A percentile compares a stretch with the other conserved stretches of the same genome.
Conservation (phyloP, 2,113 vertebrate species). For the Hipposideros armiger region DNA sequence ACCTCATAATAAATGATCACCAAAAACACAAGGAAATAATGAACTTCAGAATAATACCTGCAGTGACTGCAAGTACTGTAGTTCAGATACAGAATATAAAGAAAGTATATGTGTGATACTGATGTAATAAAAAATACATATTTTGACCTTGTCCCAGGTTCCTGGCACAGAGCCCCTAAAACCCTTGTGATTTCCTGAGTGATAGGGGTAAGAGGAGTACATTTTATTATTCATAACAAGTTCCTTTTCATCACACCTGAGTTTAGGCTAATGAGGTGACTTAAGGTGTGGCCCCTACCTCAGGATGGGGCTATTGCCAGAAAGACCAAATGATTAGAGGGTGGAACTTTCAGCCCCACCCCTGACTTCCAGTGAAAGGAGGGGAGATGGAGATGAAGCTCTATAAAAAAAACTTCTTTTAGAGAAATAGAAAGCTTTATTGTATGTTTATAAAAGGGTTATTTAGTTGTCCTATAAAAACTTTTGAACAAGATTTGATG, state of each 20-base stretch:
- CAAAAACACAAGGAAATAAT: constrained; percentile 6
- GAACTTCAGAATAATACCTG: constrained; percentile 19
- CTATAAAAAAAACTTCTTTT: background rate
- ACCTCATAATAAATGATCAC: constrained; percentile 12
- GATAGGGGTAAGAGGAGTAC: background rate
- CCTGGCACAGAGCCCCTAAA: background rate
- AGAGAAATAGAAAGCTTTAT: too few relatives aligned
- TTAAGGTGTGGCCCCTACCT: background rate
- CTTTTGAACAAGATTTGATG: constrained; percentile 24
- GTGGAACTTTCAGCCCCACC: background rate
- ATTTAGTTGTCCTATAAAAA: too few relatives aligned
- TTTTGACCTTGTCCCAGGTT: background rate
- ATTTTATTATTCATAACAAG: constrained; percentile 3
- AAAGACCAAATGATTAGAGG: background rate
- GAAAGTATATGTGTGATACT: background rate
- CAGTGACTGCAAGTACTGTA: background rate
- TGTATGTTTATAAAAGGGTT: too few relatives aligned
- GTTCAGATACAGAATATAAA: constrained; percentile 1
- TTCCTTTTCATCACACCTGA: background rate
- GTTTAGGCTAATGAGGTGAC: constrained; percentile 1
- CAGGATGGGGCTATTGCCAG: background rate
- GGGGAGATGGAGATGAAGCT: background rate
- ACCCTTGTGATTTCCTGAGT: background rate
- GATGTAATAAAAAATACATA: background rate
- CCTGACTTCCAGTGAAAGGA: background rate